Conservation (phyloP, 1,140 invertebrate species). For the Anthonomus grandis region DNA sequence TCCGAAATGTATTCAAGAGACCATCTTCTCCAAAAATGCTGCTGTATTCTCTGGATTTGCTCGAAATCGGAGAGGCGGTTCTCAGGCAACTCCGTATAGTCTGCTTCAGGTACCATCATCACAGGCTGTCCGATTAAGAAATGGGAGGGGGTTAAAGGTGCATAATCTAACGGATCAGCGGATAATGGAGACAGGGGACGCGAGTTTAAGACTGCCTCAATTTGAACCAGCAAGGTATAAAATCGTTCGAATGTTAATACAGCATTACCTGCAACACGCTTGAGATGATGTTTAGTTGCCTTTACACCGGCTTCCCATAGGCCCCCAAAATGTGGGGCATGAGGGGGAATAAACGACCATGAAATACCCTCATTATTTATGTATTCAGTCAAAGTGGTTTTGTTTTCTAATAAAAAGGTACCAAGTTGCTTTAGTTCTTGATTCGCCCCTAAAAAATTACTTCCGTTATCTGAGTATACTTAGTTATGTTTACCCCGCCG, state of each 20-base stretch:
- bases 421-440: conserved; percentile 6
- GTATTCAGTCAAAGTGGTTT: background rate
- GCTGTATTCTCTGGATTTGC: conserved; percentile 33
- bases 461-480: conserved; percentile 47
- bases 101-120: background rate
- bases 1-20: conserved; percentile 40
- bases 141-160: conserved; percentile 30
- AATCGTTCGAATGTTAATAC: conserved; percentile 32
- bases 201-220: conserved; percentile 33
- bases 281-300: conserved; percentile 43
- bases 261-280: conserved; percentile 28
- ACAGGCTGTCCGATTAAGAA: conserved; percentile 32
- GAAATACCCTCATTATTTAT: no score
- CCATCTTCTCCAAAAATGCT: conserved; percentile 46
- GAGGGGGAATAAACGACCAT: conserved; percentile 20
- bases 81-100: background rate
- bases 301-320: conserved; percentile 38
- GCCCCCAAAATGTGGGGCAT: conserved; percentile 34
- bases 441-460: conserved; percentile 43
- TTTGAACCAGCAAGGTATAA: conserved; percentile 31
- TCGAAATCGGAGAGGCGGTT: conserved; percentile 32
- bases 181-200: conserved; percentile 25
- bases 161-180: conserved; percentile 26
- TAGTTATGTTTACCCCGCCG: conserved; percentile 33
- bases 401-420: conserved; percentile 4